Evolutionary conservation across 2,888 invertebrate genomes (phyloP), one percentile per base, ranked within the genome.

Genomic region (Tenodera sinensis): DNA sequence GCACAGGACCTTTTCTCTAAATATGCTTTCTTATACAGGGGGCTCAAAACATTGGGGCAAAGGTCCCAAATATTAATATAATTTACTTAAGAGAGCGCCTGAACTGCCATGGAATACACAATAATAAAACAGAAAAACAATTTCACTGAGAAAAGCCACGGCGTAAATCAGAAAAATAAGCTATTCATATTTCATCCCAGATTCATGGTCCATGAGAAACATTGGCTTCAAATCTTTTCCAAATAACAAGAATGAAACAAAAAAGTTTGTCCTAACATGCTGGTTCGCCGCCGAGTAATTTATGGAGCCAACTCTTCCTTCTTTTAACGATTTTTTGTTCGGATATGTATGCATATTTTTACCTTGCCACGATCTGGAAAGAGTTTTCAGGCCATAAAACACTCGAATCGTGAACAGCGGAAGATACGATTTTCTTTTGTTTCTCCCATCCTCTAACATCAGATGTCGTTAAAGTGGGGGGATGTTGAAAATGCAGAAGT

Each of bases 171-270:
- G 54, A 71, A 20, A 82, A 87, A 83, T 87, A 87, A 83, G 83
- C 15, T 82, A n/a, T 83, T 83, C 87, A 83, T 87, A 83, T 87
- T 82, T 87, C 81, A 87, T 25, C 8, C 9, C 82, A 82, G 28
- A 71, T 81, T 71, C 54, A 71, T 71, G 54, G 54, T 82, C 34
- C 82, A 28, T 25, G 14, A 82, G n/a, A 83, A 54, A 28, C 85
- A 85, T 85, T 87, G 86, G 86, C 86, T 87, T 87, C 86, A 87
- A 87, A 86, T 86, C 25, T 84, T 84, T 86, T 81, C 83, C 54
- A 87, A 87, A 87, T 20, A 87, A 82, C 28, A 84, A 86, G 71
- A 71, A 71, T 9, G 54, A 30, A 87, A 34, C 54, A 34, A 83
- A 28, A 87, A 87, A 87, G 87, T 87, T 71, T 83, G 83, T 34